Evolutionary conservation across 2,888 invertebrate genomes (phyloP).

Genomic region (Dioctria rufipes): DNA sequence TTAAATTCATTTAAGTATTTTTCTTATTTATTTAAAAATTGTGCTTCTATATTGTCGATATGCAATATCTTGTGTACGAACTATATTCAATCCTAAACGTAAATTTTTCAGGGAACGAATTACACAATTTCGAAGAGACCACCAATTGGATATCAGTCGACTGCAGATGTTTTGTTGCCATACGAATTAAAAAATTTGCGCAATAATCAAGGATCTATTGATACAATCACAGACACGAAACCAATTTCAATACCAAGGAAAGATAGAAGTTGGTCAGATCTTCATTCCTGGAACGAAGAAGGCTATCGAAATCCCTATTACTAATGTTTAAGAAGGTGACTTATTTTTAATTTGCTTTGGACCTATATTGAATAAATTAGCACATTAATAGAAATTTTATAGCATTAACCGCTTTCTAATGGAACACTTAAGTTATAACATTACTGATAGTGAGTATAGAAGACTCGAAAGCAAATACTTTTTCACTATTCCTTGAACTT

Average conservation of each 20-base stretch:
- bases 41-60: neutral
- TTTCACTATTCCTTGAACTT: no score
- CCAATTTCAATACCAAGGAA: conserved; percentile 19
- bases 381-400: no score
- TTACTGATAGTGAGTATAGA: no score
- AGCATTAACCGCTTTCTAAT: no score
- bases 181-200: conserved; percentile 30
- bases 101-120: conserved; percentile 65
- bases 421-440: no score
- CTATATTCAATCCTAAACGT: neutral
- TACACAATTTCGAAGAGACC: conserved; percentile 70
- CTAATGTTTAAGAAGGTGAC: conserved; percentile 4
- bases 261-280: conserved; percentile 27
- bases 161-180: conserved; percentile 36
- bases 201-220: neutral
- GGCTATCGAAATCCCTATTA: conserved; percentile 25
- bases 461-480: no score
- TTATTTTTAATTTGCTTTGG: no score
- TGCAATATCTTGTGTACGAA: no score
- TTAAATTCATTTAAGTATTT: neutral
- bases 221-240: conserved; percentile 1
- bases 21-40: neutral
- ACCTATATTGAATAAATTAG: no score
- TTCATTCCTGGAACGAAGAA: conserved; percentile 15
- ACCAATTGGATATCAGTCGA: conserved; percentile 57